Conservation (phyloP, 2,113 vertebrate genomes). For the Columba livia region DNA sequence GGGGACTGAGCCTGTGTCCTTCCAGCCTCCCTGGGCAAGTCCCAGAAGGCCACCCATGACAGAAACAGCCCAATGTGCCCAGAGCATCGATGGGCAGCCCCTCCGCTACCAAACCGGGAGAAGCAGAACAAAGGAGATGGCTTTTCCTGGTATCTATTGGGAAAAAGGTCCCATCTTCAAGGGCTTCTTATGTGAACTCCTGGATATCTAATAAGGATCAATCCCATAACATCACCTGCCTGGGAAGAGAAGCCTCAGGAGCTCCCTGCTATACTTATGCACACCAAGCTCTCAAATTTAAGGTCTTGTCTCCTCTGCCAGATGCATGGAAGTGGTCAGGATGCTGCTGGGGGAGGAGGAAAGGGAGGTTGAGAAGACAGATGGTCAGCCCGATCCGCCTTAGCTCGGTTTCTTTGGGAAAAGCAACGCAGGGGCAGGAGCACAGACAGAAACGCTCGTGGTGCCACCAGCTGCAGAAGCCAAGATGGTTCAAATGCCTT, state of each 20-base stretch:
- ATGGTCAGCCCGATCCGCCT: background rate
- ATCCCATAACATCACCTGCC: background rate
- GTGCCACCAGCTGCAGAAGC: conserved; percentile 14
- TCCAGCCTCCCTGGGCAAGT: background rate
- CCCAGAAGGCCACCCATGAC: background rate
- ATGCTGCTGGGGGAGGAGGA: background rate
- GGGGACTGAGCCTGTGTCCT: background rate
- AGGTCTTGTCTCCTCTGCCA: background rate
- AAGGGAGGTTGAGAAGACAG: background rate
- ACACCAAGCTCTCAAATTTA: background rate
- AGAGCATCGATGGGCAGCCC: background rate
- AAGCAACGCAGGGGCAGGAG: rapidly evolving
- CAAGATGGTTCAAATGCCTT: background rate
- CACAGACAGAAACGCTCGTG: background rate
- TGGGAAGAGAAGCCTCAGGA: background rate
- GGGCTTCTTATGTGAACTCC: background rate
- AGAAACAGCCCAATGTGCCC: background rate
- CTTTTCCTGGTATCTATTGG: background rate
- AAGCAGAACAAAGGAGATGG: background rate
- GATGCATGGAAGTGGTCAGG: background rate
- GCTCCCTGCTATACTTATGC: background rate
- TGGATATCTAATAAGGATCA: background rate
- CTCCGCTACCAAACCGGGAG: background rate
- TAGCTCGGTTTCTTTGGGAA: background rate
- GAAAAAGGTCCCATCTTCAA: background rate